phyloP scores from a whole-genome alignment of 2,797 vertebrate genomes.

The Peromyscus aztecus region DNA sequence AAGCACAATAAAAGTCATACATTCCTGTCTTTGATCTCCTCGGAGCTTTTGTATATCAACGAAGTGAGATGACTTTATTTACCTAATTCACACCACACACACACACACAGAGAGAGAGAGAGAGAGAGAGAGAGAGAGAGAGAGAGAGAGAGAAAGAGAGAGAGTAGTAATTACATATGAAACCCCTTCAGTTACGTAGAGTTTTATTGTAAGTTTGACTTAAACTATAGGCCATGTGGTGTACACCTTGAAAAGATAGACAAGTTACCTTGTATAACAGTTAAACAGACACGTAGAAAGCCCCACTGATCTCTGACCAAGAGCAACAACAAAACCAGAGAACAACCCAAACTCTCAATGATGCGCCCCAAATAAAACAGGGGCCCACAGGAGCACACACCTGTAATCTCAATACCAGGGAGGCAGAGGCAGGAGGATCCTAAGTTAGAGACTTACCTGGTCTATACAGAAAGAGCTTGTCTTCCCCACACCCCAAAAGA shows the following conservation, averaged over 20 bases:
- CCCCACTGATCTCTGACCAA: background rate
- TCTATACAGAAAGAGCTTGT: background rate
- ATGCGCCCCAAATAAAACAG: background rate
- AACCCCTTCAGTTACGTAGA: background rate
- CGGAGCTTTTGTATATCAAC: background rate
- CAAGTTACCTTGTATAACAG: background rate
- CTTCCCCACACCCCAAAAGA: background rate
- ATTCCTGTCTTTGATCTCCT: background rate
- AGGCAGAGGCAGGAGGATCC: background rate
- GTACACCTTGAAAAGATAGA: background rate
- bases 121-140: no score
- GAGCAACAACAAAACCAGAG: background rate
- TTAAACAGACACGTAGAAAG: background rate
- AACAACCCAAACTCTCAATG: background rate
- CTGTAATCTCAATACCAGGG: background rate
- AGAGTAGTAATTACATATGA: background rate
- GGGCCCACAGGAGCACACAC: background rate
- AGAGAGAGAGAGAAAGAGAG: no score
- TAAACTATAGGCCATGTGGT: conserved; percentile 20
- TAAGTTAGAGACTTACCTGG: no score
- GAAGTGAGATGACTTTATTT: conserved; percentile 14
- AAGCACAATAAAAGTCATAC: conserved; percentile 34
- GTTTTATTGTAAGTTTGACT: background rate
- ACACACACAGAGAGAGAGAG: no score
- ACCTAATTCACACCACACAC: background rate